Evolutionary conservation across 2,888 invertebrate species (phyloP), one percentile per base, ranked within the genome.

Genomic region (Orgyia antiqua): DNA sequence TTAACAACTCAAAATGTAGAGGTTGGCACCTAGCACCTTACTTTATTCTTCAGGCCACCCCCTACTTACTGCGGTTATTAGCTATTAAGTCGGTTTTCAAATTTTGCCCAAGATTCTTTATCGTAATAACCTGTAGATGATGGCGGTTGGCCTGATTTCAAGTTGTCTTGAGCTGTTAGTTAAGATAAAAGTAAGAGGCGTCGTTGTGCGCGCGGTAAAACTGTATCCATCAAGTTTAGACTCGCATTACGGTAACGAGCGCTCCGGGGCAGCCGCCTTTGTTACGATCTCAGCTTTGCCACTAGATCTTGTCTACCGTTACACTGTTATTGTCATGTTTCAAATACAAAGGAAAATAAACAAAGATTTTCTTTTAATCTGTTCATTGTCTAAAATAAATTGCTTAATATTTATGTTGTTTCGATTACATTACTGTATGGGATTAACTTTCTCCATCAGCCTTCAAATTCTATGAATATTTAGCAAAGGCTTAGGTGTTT

Each of bases 161-260:
- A 43, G 44, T 35, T 45, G 42, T 47, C 45, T 44, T 43, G 25
- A 47, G 50, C 51, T 47, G 51, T 60, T 47, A 55, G 59, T 54
- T 53, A 48, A 53, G 56, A 59, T 62, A 61, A 57, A 59, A 60
- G 50, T 51, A 44, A 54, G 39, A 44, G 51, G 45, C 48, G 41
- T 46, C 48, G 54, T 52, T 58, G 59, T 57, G 47, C 39, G 44
- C 38, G 36, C 43, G 39, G 44, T 48, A 46, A 36, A 46, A 45
- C 43, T 56, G 54, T 58, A 65, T 69, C 69, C 60, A 65, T 72
- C 65, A 67, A 64, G 62, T 67, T 68, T 65, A 72, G 61, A 53
- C 61, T 49, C 62, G 55, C 64, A 66, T 69, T 70, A 70, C 57
- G 40, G 59, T 60, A 67, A 69, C 64, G 67, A 64, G 60, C 52